Evolutionary conservation across 2,888 invertebrate species (phyloP).

Genomic region (Bellardia bayeri): DNA sequence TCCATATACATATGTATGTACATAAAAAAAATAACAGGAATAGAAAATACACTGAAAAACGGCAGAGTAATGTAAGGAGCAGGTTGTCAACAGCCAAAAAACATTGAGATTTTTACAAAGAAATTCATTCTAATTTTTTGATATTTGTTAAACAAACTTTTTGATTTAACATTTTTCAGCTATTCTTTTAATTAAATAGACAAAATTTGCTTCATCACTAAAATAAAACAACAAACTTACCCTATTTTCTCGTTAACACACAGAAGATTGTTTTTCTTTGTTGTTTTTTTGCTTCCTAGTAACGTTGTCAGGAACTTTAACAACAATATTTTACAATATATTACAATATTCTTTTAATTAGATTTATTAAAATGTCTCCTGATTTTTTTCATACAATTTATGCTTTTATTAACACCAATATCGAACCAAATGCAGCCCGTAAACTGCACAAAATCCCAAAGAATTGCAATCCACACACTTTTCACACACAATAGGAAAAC

Average conservation of each 20-base stretch:
- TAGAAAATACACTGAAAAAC: not conserved
- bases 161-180: no score
- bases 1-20: not conserved
- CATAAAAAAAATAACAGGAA: conserved; percentile 38
- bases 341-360: conserved; percentile 26
- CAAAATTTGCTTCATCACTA: not conserved
- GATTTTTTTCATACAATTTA: conserved; percentile 17
- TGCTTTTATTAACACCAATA: conserved; percentile 9
- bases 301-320: not conserved
- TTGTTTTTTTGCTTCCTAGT: conserved; percentile 4
- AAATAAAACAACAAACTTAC: not conserved
- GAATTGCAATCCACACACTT: conserved; percentile 36
- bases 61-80: no score
- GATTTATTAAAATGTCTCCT: conserved; percentile 14
- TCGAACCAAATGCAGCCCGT: not conserved
- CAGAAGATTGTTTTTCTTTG: not conserved
- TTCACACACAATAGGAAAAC: not conserved
- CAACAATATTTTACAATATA: no score
- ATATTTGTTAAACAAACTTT: no score
- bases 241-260: conserved; percentile 7
- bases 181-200: not conserved
- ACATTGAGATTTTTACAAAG: no score
- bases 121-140: no score
- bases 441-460: conserved; percentile 49
- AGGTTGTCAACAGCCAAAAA: no score